Evolutionary conservation across 2,888 invertebrate genomes (phyloP).

Genomic region (Phlogophora meticulosa): DNA sequence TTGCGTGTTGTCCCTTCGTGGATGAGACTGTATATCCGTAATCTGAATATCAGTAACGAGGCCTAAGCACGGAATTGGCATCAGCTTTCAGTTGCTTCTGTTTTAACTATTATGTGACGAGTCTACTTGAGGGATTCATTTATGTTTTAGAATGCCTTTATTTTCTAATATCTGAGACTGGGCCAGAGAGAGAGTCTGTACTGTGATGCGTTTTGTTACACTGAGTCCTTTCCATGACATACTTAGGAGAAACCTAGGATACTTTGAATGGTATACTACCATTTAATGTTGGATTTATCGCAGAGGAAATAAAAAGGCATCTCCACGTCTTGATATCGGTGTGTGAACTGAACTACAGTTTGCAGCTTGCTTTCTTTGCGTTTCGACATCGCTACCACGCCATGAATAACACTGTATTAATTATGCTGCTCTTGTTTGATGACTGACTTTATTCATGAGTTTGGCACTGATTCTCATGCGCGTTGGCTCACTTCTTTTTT

Average conservation of each 20-base stretch:
- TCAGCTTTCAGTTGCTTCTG: conserved; percentile 49
- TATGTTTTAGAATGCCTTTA: not conserved
- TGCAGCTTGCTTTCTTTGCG: conserved; percentile 78
- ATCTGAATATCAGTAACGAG: conserved; percentile 69
- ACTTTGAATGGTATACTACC: not conserved
- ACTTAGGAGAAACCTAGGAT: not conserved
- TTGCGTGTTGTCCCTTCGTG: conserved; percentile 81
- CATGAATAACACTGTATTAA: conserved; percentile 81
- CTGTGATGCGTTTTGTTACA: not conserved
- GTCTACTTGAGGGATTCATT: not conserved
- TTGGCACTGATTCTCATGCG: conserved; percentile 71
- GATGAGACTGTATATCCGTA: conserved; percentile 75
- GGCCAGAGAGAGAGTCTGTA: not conserved
- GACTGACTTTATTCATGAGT: conserved; percentile 80
- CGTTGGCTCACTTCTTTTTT: conserved; percentile 61
- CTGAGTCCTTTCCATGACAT: not conserved
- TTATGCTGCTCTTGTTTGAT: conserved; percentile 79
- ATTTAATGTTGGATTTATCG: conserved; percentile 31
- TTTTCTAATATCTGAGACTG: not conserved
- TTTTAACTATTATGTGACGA: conserved; percentile 15
- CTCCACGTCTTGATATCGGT: conserved; percentile 74
- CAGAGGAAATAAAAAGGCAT: conserved; percentile 47
- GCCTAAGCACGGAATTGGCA: conserved; percentile 66
- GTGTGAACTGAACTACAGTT: conserved; percentile 74
- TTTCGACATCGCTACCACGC: conserved; percentile 78